phyloP scores from a whole-genome alignment of 2,113 vertebrate genomes.

The Albula glossodonta region DNA sequence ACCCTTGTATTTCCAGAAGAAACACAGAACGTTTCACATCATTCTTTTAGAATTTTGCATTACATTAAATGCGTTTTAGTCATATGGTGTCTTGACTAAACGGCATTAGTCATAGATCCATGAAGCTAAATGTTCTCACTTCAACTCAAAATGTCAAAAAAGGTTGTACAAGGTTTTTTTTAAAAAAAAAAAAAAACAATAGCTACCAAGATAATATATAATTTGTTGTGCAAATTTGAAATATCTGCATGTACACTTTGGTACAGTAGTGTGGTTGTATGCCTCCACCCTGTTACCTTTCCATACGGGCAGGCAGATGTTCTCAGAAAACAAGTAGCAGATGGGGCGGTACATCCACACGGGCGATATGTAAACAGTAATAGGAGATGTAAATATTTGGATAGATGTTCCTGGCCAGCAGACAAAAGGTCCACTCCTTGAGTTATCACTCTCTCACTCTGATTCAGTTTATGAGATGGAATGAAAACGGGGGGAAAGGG shows the following conservation, averaged over 20 bases:
- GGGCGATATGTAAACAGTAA: constrained; percentile 82
- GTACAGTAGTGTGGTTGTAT: not conserved
- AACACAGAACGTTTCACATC: too few relatives aligned
- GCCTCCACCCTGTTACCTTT: constrained; percentile 3
- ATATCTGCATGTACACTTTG: not conserved
- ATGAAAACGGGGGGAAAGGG: constrained; percentile 4
- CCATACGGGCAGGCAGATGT: constrained; percentile 34
- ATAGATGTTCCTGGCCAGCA: constrained; percentile 73
- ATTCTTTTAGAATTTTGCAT: too few relatives aligned
- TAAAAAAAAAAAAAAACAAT: not conserved
- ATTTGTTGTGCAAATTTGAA: not conserved
- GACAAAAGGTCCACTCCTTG: constrained; percentile 59
- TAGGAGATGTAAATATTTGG: constrained; percentile 92
- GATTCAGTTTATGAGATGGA: constrained; percentile 21
- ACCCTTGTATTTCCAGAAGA: too few relatives aligned
- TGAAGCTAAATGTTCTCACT: too few relatives aligned
- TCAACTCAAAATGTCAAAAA: too few relatives aligned
- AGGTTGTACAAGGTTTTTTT: too few relatives aligned
- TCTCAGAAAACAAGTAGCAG: constrained; percentile 35
- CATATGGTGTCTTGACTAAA: too few relatives aligned
- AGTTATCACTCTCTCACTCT: not conserved
- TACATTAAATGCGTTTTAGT: too few relatives aligned
- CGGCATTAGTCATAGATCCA: too few relatives aligned
- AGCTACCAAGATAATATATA: too few relatives aligned
- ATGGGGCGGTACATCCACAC: constrained; percentile 37